Percentiles rank a stretch among this genome's conserved stretches.
phyloP scores from a whole-genome alignment of 1,140 invertebrate species.

The Melipona quadrifasciata region DNA sequence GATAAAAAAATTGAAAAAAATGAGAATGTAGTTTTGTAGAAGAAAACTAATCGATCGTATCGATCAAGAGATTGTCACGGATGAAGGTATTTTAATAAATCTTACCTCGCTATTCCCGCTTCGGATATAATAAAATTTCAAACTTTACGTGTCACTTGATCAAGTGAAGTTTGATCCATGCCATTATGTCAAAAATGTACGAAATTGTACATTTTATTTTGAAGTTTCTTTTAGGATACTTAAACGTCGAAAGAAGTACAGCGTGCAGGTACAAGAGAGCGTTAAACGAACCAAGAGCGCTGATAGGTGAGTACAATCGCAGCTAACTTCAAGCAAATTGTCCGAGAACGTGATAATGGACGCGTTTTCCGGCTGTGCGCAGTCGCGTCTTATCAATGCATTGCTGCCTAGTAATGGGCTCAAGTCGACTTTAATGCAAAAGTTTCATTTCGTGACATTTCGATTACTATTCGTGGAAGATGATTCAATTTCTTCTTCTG shows the following conservation, averaged over 20 bases:
- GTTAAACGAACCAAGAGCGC: not conserved
- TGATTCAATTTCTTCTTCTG: too few species aligned
- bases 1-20: too few species aligned
- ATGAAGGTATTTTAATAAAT: not conserved
- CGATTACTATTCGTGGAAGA: too few species aligned
- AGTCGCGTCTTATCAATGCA: slow-evolving; percentile 48
- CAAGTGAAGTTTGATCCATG: not conserved
- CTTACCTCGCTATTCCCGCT: too few species aligned
- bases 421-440: not conserved
- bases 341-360: slow-evolving; percentile 30
- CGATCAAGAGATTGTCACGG: not conserved
- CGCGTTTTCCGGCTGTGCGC: slow-evolving; percentile 41
- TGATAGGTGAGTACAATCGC: not conserved
- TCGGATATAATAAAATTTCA: not conserved
- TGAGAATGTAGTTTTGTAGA: not conserved
- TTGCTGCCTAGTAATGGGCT: not conserved
- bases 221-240: not conserved
- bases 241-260: not conserved
- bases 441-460: not conserved
- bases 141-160: not conserved
- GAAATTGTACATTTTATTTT: not conserved
- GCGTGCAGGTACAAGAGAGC: not conserved
- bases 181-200: too few species aligned
- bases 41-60: not conserved
- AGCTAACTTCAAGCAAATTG: slow-evolving; percentile 46